These are phyloP conservation scores for Indicator indicator DNA, from an alignment of 2,113 vertebrate genomes.

Conservation along the genomic window DNA sequence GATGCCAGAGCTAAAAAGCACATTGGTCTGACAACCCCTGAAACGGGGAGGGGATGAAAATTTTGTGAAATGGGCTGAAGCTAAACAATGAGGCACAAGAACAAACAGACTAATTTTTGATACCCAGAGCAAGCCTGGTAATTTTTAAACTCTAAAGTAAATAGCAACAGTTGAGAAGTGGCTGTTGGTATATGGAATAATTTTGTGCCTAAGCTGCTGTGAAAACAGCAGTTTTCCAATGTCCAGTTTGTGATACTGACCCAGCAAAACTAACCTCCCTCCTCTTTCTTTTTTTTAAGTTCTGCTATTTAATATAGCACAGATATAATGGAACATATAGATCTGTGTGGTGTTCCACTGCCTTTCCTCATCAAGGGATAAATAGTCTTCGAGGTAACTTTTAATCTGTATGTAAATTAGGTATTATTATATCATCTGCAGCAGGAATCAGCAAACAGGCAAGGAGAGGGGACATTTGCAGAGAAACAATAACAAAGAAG, in stretches of 20 bases:
- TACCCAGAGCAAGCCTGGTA: background rate
- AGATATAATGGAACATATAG: conserved; percentile 26
- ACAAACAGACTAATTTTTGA: background rate
- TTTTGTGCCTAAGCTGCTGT: background rate
- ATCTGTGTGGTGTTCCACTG: conserved; percentile 41
- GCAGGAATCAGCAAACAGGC: conserved; percentile 38
- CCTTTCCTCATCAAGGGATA: conserved; percentile 63
- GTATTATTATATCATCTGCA: conserved; percentile 54
- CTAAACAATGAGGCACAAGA: background rate
- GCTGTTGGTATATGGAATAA: background rate
- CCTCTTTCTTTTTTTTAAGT: background rate
- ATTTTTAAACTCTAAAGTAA: background rate
- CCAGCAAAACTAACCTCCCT: background rate
- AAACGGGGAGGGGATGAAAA: background rate
- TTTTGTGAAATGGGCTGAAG: background rate
- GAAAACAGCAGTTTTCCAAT: background rate
- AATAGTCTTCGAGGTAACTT: conserved; percentile 71
- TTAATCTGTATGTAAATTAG: conserved; percentile 77
- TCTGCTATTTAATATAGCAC: conserved; percentile 3
- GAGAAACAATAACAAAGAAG: conserved; percentile 50
- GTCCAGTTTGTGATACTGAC: background rate
- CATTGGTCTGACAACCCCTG: background rate
- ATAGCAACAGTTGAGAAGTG: background rate
- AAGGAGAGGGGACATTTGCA: conserved; percentile 3
- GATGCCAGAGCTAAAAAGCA: background rate